These are phyloP conservation scores for Caenorhabditis tropicalis DNA, from an alignment of 1,140 invertebrate species.

Conservation along the genomic window DNA sequence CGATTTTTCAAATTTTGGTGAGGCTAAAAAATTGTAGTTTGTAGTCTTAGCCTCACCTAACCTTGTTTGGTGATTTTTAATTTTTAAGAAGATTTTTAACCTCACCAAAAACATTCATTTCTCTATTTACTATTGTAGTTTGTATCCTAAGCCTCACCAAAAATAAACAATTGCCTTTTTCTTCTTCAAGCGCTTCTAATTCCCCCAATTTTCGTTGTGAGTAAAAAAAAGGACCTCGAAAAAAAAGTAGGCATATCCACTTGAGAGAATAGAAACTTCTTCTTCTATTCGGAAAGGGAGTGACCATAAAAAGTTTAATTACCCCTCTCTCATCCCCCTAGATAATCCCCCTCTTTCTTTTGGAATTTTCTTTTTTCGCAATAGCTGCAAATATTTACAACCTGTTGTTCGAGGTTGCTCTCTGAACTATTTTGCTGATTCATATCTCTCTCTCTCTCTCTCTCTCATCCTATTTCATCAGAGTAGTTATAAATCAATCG, in stretches of 20 bases:
- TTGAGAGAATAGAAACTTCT: background rate
- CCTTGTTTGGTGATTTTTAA: no score
- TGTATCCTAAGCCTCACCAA: no score
- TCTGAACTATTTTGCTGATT: background rate
- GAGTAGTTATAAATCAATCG: slow-evolving; percentile 4
- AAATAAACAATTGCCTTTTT: background rate
- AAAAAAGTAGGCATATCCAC: background rate
- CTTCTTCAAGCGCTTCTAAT: background rate
- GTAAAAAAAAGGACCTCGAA: no score
- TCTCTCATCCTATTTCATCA: background rate
- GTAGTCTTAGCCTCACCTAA: background rate
- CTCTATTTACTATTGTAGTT: no score
- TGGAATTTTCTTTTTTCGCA: background rate
- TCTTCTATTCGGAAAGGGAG: background rate
- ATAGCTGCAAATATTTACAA: background rate
- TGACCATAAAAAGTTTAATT: background rate
- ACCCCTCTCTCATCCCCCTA: background rate
- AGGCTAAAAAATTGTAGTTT: background rate
- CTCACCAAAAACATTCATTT: no score
- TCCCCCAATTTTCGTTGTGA: no score
- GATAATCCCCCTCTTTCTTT: background rate
- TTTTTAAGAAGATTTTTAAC: no score
- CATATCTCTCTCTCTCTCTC: background rate
- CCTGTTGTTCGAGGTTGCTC: no score
- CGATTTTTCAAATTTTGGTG: no score